Base-by-base conservation (phyloP, 2,888 invertebrate genomes). In the Lasioglossum marginatum region DNA sequence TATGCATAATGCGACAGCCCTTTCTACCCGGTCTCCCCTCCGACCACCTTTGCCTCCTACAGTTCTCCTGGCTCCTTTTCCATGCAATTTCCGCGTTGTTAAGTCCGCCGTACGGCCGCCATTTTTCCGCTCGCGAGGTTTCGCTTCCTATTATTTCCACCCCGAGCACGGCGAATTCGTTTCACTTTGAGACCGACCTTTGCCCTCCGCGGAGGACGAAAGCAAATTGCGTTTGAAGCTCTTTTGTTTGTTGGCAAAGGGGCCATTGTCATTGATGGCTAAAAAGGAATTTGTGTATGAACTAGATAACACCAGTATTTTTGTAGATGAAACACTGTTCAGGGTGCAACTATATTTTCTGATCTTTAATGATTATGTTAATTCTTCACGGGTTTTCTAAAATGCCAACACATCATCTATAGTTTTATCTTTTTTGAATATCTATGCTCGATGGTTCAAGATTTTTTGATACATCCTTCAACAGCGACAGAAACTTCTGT, bases 51-150 rank as follows among this genome's bases (percentile, higher is more conserved):
- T 40, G 57, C 48, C 40, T 43, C 43, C 40, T 37, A 19, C 40
- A 52, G 40, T 63, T n/a, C 27, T 1, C 63, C 16, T 45, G 74
- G 45, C 71, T 76, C 45, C 57, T 79, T 83, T 85, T 83, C 85
- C 40, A 85, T 57, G 84, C 72, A 85, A 85, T 85, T 85, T 85
- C 84, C 79, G 84, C 72, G 85, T 83, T 79, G 84, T 85, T 85
- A 85, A 71, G 83, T 52, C 63, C 72, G 84, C 23, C 83, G 34
- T 34, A 66, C 75, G 71, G 40, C n/a, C 48, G 34, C 8, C 45
- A 70, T 73, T 60, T 43, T 57, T 48, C 74, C 14, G 45, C 72
- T 71, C 71, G 27, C n/a, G 27, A 27, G 45, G 14, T 34, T 48
- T 72, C 45, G 48, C 52, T 34, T 52, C 73, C 34, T 70, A n/a